Conservation (phyloP, 1,140 invertebrate genomes). For the Diorhabda carinulata region DNA sequence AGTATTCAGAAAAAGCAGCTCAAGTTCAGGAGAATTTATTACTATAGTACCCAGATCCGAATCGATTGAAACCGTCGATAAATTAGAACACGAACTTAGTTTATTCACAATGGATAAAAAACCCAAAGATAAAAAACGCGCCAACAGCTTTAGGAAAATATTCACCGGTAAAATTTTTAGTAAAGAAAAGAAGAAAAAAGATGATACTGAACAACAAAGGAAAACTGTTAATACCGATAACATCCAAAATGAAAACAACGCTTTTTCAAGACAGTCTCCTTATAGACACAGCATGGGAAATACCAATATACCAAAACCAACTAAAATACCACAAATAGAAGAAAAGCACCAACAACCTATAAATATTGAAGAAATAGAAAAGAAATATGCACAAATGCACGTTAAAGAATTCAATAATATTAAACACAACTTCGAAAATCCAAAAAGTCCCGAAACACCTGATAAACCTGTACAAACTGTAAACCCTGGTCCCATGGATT, state of each 20-base stretch:
- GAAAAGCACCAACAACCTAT: neutral
- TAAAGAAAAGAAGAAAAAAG: slow-evolving; percentile 38
- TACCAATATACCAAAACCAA: neutral
- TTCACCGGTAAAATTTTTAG: slow-evolving; percentile 37
- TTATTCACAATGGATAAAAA: slow-evolving; percentile 39
- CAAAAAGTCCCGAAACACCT: slow-evolving; percentile 30
- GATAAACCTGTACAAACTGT: slow-evolving; percentile 24
- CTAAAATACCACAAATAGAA: slow-evolving; percentile 18
- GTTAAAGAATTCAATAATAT: slow-evolving; percentile 37
- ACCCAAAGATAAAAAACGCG: slow-evolving; percentile 40
- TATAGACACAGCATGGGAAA: slow-evolving; percentile 31
- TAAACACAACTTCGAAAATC: slow-evolving; percentile 31
- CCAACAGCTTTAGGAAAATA: slow-evolving; percentile 39
- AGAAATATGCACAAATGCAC: slow-evolving; percentile 36
- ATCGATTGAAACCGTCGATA: slow-evolving; percentile 39
- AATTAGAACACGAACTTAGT: slow-evolving; percentile 35
- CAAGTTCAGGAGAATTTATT: slow-evolving; percentile 32
- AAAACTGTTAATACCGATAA: slow-evolving; percentile 35
- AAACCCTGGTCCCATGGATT: slow-evolving; percentile 24
- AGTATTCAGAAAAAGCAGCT: slow-evolving; percentile 19
- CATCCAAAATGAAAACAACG: slow-evolving; percentile 38
- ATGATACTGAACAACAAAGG: slow-evolving; percentile 30
- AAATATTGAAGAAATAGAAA: slow-evolving; percentile 31
- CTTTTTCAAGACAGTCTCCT: slow-evolving; percentile 34
- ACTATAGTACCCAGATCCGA: slow-evolving; percentile 32